Conservation (phyloP, 1,140 invertebrate genomes). For the Calosoma granatense region DNA sequence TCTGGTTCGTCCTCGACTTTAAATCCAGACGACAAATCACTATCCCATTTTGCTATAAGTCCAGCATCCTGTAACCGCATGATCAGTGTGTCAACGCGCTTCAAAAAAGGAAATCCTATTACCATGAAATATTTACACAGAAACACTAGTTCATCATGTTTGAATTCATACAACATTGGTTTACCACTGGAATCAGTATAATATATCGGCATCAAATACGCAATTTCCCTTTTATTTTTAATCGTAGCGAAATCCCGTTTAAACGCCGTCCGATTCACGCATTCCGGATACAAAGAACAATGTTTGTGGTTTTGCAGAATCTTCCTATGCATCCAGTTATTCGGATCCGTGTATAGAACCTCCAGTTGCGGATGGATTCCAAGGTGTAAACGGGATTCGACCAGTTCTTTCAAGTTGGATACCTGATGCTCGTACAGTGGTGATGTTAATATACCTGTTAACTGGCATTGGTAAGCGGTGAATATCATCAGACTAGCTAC, state of each 20-base stretch:
- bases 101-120: neutral
- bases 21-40: no score
- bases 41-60: neutral
- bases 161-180: neutral
- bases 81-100: neutral
- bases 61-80: neutral
- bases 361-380: neutral
- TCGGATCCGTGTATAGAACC: neutral
- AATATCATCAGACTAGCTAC: no score
- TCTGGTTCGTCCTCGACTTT: neutral
- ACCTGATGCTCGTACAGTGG: neutral
- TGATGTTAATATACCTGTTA: neutral
- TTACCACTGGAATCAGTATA: slow-evolving; percentile 3
- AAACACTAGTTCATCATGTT: neutral
- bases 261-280: slow-evolving; percentile 8
- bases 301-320: neutral
- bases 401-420: neutral
- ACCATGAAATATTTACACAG: neutral
- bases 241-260: slow-evolving; percentile 10
- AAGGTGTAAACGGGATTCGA: neutral
- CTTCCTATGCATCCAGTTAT: neutral
- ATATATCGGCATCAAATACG: neutral
- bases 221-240: neutral
- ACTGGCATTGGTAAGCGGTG: neutral
- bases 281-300: neutral